Percentiles rank a stretch among this genome's conserved stretches.
Conservation (phyloP, 1,140 invertebrate species). For the Nylanderia fulva region DNA sequence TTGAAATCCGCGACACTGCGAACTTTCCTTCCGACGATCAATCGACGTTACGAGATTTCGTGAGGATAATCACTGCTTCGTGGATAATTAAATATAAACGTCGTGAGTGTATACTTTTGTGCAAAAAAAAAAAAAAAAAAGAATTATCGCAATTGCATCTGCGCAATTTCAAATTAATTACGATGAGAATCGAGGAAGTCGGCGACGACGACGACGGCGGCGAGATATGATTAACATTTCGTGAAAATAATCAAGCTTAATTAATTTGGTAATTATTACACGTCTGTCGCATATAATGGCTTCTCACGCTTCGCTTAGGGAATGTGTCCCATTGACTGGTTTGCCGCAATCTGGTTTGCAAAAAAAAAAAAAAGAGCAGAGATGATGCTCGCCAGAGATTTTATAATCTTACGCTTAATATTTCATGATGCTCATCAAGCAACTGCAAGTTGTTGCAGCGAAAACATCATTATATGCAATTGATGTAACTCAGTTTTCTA, state of each 20-base stretch:
- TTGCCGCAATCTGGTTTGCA: neutral
- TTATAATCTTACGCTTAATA: slow-evolving; percentile 13
- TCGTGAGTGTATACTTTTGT: neutral
- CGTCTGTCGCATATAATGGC: slow-evolving; percentile 57
- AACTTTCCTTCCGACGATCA: neutral
- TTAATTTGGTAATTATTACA: slow-evolving; percentile 57
- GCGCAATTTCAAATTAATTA: slow-evolving; percentile 55
- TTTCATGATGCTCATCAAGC: slow-evolving; percentile 22
- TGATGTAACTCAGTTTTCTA: slow-evolving; percentile 37
- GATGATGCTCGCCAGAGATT: neutral
- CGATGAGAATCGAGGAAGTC: slow-evolving; percentile 60
- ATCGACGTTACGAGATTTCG: slow-evolving; percentile 6
- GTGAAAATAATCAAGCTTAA: slow-evolving; percentile 52
- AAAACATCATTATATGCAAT: slow-evolving; percentile 54
- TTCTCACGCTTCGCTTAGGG: slow-evolving; percentile 39
- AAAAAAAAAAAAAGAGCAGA: slow-evolving; percentile 5
- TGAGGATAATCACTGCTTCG: slow-evolving; percentile 23
- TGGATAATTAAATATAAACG: slow-evolving; percentile 47
- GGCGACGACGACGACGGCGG: slow-evolving; percentile 18
- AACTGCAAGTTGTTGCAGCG: slow-evolving; percentile 46
- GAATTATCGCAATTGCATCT: slow-evolving; percentile 41
- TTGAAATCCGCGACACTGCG: neutral
- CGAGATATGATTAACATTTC: slow-evolving; percentile 42
- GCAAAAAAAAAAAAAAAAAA: neutral
- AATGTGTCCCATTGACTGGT: neutral